A percentile compares a stretch with the other conserved stretches of the same genome.
Conservation (phyloP, 2,888 invertebrate species). For the Crepidodera aurea region DNA sequence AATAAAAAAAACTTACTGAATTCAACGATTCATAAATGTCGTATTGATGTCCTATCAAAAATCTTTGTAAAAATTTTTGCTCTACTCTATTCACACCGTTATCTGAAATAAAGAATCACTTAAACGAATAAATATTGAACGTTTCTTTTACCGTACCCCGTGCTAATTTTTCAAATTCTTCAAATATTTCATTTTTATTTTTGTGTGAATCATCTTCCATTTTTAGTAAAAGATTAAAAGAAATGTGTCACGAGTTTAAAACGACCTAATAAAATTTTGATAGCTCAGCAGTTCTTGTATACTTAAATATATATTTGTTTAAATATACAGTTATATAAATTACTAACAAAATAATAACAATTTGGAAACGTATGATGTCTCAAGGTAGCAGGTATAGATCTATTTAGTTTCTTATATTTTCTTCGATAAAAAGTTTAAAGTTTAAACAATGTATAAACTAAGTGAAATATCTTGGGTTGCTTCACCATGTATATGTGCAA, state of each 20-base stretch:
- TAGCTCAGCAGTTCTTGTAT: conserved; percentile 10
- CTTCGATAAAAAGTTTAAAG: conserved; percentile 53
- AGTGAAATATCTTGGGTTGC: conserved; percentile 47
- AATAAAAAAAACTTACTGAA: conserved; percentile 33
- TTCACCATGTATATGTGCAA: conserved; percentile 47
- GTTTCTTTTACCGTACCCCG: conserved; percentile 13
- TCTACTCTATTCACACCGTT: conserved; percentile 32
- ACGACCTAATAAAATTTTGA: conserved; percentile 13
- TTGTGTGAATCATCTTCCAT: conserved; percentile 35
- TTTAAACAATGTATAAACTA: conserved; percentile 49
- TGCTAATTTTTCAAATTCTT: conserved; percentile 24
- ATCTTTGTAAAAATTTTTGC: conserved; percentile 33
- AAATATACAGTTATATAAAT: not conserved
- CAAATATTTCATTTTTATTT: conserved; percentile 6
- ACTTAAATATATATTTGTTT: too few relatives aligned
- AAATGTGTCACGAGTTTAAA: not conserved
- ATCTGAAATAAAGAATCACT: conserved; percentile 34
- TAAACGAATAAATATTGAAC: not conserved
- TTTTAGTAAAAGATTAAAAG: not conserved
- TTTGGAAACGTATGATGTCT: too few relatives aligned
- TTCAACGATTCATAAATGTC: conserved; percentile 29
- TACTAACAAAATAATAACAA: too few relatives aligned
- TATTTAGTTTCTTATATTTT: conserved; percentile 49
- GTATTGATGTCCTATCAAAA: conserved; percentile 33
- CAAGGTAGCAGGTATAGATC: too few relatives aligned